These are phyloP conservation scores for Geotrupes spiniger DNA, from an alignment of 2,888 invertebrate species.

Conservation along the genomic window DNA sequence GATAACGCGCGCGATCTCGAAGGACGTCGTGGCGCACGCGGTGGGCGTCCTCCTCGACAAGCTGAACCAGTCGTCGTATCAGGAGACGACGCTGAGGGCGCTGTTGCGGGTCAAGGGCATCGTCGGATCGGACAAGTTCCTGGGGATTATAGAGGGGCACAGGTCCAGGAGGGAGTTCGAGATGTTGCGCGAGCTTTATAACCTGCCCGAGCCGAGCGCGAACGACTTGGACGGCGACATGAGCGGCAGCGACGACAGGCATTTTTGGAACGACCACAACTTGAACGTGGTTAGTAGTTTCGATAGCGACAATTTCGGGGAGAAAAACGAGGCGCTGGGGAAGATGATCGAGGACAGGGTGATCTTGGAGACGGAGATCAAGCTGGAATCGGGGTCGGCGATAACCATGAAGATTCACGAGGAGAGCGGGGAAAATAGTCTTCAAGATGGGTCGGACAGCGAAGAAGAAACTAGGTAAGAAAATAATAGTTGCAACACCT, in stretches of 20 bases:
- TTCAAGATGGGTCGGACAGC: conserved; percentile 36
- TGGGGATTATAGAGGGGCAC: conserved; percentile 47
- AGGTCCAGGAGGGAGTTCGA: conserved; percentile 58
- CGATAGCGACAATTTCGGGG: conserved; percentile 25
- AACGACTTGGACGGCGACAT: conserved; percentile 15
- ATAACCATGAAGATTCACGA: conserved; percentile 83
- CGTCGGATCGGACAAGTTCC: conserved; percentile 65
- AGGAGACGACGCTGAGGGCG: conserved; percentile 68
- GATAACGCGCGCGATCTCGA: conserved; percentile 55
- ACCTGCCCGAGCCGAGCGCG: conserved; percentile 37
- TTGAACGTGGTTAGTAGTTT: conserved; percentile 15
- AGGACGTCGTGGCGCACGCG: conserved; percentile 48
- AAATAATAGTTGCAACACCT: too few species aligned
- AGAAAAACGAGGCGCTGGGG: conserved; percentile 24
- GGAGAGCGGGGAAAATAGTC: conserved; percentile 50
- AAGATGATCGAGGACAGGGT: conserved; percentile 57
- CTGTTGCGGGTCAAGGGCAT: conserved; percentile 67
- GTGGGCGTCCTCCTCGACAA: conserved; percentile 49
- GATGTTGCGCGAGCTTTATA: conserved; percentile 61
- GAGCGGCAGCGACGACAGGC: conserved; percentile 18
- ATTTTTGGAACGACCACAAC: conserved; percentile 22
- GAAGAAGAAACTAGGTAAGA: conserved; percentile 38
- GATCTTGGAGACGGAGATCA: conserved; percentile 79
- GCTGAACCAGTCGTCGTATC: conserved; percentile 51
- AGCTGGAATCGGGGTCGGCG: conserved; percentile 75